A percentile compares a stretch with the other conserved stretches of the same genome.
Conservation (phyloP, 2,113 vertebrate species). For the Aptenodytes patagonicus region DNA sequence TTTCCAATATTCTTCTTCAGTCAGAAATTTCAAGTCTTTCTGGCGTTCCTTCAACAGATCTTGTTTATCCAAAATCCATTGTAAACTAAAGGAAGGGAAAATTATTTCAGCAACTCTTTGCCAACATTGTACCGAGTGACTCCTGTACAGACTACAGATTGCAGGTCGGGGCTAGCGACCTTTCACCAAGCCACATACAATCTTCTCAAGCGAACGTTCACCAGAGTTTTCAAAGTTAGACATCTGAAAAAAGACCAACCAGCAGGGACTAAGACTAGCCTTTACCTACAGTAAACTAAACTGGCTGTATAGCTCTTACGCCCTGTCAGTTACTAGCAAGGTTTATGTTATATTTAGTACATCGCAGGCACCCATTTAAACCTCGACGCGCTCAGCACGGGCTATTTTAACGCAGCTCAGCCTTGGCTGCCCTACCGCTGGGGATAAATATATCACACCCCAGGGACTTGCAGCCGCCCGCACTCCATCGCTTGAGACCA, state of each 20-base stretch:
- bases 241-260: too few species aligned
- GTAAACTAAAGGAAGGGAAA: conserved; percentile 79
- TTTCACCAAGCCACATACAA: not conserved
- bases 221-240: not conserved
- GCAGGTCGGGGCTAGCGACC: accelerated
- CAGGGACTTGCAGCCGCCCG: not conserved
- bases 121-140: not conserved
- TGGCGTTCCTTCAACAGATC: conserved; percentile 97
- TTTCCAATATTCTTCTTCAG: conserved; percentile 99
- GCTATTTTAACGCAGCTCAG: too few species aligned
- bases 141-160: not conserved
- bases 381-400: accelerated
- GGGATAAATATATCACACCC: accelerated
- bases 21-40: conserved; percentile 95
- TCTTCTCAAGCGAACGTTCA: not conserved
- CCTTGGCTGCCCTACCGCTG: not conserved
- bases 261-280: not conserved
- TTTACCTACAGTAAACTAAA: not conserved
- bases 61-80: conserved; percentile 99
- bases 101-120: not conserved
- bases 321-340: accelerated
- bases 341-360: not conserved
- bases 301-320: accelerated
- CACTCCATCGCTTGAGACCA: not conserved
- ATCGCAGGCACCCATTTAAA: not conserved